Conservation (phyloP, 2,113 vertebrate species). For the Sardina pilchardus region DNA sequence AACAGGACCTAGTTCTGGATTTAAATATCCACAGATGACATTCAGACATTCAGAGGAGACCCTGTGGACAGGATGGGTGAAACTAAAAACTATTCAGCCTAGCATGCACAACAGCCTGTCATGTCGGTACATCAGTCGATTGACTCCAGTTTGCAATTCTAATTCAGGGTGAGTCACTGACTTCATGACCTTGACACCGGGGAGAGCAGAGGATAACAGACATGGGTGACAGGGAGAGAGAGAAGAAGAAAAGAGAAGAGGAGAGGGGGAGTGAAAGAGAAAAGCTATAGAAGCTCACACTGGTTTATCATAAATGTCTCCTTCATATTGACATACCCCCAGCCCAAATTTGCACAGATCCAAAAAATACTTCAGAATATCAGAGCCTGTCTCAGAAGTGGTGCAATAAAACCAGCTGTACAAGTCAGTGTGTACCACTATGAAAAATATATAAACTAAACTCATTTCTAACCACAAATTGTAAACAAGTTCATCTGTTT, state of each 20-base stretch:
- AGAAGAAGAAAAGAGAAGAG: background rate
- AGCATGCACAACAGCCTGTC: constrained; percentile 1
- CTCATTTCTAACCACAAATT: background rate
- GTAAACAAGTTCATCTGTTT: background rate
- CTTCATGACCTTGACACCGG: background rate
- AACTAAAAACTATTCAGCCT: background rate
- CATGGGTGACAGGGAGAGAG: background rate
- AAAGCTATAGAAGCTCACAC: background rate
- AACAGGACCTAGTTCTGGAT: background rate
- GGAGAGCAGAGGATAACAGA: background rate
- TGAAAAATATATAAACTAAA: background rate
- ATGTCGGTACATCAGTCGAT: constrained; percentile 7
- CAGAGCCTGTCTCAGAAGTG: background rate
- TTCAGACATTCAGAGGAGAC: background rate
- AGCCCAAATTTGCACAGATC: background rate
- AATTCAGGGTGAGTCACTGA: constrained; percentile 13
- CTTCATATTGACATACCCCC: background rate
- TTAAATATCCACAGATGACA: background rate
- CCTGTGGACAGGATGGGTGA: background rate
- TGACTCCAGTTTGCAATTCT: constrained; percentile 11
- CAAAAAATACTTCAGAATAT: background rate
- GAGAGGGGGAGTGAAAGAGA: background rate
- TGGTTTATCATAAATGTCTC: background rate
- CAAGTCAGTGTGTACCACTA: background rate
- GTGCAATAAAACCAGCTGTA: background rate